Evolutionary conservation across 92 coral and sea anemone species (phyloP), one percentile per base, ranked within the genome.

Genomic region (Palythoa grandis): DNA sequence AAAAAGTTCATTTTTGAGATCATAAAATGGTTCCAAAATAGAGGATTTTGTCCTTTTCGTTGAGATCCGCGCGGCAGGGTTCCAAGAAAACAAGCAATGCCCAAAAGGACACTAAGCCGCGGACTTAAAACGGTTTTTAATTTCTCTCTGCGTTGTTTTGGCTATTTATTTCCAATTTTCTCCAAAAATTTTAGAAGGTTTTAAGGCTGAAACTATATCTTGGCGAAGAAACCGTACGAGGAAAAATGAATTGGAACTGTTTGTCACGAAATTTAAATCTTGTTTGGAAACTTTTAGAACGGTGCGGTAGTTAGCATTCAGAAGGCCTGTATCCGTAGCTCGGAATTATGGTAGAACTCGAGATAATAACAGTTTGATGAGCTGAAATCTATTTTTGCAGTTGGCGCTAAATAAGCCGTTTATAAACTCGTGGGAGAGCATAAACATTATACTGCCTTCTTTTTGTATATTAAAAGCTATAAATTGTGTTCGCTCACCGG

Each of bases 361-460:
- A 43, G 50, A 58, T 58, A 19, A 58, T 58, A 14, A 58, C 65
- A 11, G 16, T 58, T 15, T 58, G 65, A 19, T 58, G 77, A 72
- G 54, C 29, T 39, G 24, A 72, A 39, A 40, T 72, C 52, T 72
- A 72, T 72, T 40, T 72, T 72, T 72, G 53, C 29, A 72, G 52
- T 72, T 9, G 53, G 17, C 19, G 53, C 11, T 72, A 72, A 72
- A 37, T 72, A 72, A 48, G 7, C n/a, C 13, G 77, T 5, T 72
- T 17, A 43, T 14, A 43, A 20, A 72, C 25, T 43, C 77, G 77
- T 39, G 77, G 53, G 77, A 39, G 77, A 72, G 77, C 56, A 67
- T 15, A 14, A 14, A 14, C 20, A 13, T 58, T 29, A 29, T 29
- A 29, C 35, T 29, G 35, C 35, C 35, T 29, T 29, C 35, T 29